Base-by-base conservation (phyloP, 2,888 invertebrate species). In the Eugnorisma glareosa region DNA sequence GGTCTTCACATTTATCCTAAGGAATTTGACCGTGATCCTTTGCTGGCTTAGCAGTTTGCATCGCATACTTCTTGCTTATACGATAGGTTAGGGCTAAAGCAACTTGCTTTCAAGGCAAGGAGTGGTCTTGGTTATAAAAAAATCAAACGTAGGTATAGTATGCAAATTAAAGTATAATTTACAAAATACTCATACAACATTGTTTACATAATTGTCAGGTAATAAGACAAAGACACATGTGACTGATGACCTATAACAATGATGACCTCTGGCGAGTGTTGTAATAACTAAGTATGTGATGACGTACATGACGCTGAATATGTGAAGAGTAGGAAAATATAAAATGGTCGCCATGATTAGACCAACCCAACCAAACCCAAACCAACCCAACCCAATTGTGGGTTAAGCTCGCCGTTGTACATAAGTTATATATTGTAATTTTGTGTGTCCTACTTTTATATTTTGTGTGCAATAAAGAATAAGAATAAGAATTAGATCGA, bases 241-340 rank as follows among this genome's bases (percentile, higher is more conserved):
- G 67, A 43, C 73, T 61, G 5, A 5, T 73, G 70, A 84, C 80
- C 73, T 67, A 66, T 24, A 64, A 73, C 64, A 64, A 64, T 74
- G 43, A 15, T 77, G 77, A 81, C 73, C 85, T 81, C 74, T 81
- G 31, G 54, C 54, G 57, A 11, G 40, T 84, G 73, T 74, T 28
- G 77, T n/a, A 74, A 64, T 48, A 63, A 45, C 54, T 73, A 54
- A 61, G 35, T 21, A 10, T 21, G n/a, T 31, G 35, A 59, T 40
- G 37, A 71, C 51, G 35, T 40, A 51, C 7, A 5, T 11, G n/a
- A 24, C 1, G 21, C 35, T 75, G 35, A 54, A 64, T 45, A 48
- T 48, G 28, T 24, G 37, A 40, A 3, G 6, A 2, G 40, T 15
- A 24, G 10, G 35, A 21, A 40, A 59, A 70, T 40, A 68, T n/a